These are phyloP conservation scores for Perccottus glenii DNA, from an alignment of 2,113 vertebrate species.

Conservation along the genomic window DNA sequence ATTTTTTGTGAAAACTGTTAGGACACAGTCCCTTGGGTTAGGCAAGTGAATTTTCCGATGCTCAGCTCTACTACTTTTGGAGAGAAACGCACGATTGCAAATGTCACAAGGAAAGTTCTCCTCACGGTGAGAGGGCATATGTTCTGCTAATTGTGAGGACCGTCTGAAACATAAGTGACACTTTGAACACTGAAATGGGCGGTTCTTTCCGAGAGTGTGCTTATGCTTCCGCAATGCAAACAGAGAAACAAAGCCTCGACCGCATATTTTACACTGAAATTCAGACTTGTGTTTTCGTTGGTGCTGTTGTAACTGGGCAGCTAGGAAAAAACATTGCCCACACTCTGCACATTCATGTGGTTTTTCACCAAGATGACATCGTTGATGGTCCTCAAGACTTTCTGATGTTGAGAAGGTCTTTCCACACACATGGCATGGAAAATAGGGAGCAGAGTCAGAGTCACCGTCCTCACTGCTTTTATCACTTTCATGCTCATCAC, in stretches of 20 bases:
- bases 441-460: conserved; percentile 80
- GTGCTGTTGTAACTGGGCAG: conserved; percentile 80
- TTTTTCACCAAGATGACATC: conserved; percentile 82
- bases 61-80: conserved; percentile 76
- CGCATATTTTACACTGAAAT: conserved; percentile 81
- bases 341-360: conserved; percentile 82
- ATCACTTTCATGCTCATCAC: conserved; percentile 36
- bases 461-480: conserved; percentile 61
- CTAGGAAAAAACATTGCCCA: conserved; percentile 79
- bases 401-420: conserved; percentile 81
- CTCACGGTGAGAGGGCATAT: conserved; percentile 78
- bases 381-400: conserved; percentile 81
- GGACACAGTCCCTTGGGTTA: conserved; percentile 18
- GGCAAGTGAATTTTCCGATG: conserved; percentile 76
- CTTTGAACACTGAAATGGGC: conserved; percentile 75
- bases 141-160: conserved; percentile 72
- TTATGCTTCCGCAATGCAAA: conserved; percentile 81
- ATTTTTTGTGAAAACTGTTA: conserved; percentile 30
- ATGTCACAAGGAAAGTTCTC: conserved; percentile 84
- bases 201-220: conserved; percentile 73
- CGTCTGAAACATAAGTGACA: conserved; percentile 76
- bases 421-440: conserved; percentile 82
- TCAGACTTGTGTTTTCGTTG: conserved; percentile 81
- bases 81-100: conserved; percentile 75
- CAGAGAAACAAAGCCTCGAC: conserved; percentile 79